These are phyloP conservation scores for Didymodactylos carnosus DNA, from an alignment of 2,888 invertebrate genomes.

Conservation along the genomic window DNA sequence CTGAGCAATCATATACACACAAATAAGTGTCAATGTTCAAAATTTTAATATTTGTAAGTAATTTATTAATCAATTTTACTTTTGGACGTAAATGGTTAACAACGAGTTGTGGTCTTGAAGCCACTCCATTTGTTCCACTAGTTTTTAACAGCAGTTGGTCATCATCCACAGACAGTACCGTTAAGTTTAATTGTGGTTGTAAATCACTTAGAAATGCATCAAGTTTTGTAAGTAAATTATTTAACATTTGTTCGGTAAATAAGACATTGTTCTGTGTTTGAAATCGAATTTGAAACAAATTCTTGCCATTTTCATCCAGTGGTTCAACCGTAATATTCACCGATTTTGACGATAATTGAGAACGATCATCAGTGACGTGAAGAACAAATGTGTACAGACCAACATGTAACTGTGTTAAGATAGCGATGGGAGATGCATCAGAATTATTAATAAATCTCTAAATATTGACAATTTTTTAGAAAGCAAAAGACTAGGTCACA, in stretches of 20 bases:
- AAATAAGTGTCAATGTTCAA: not conserved
- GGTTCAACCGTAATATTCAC: not conserved
- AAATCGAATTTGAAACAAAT: too few species aligned
- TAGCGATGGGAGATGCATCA: not conserved
- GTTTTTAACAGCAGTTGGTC: not conserved
- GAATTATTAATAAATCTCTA: not conserved
- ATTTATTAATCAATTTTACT: too few species aligned
- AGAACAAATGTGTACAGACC: slow-evolving; percentile 9
- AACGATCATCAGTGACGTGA: not conserved
- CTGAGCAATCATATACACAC: slow-evolving; percentile 5
- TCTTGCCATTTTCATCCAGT: not conserved
- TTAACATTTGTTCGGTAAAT: not conserved
- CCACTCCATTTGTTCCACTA: not conserved
- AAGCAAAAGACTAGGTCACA: too few species aligned
- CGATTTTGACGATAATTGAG: slow-evolving; percentile 3
- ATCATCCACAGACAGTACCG: not conserved
- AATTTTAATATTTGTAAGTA: not conserved
- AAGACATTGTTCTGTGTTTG: too few species aligned
- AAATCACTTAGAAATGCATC: not conserved
- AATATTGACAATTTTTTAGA: too few species aligned
- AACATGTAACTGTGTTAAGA: slow-evolving; percentile 3
- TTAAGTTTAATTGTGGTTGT: not conserved
- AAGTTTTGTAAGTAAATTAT: not conserved
- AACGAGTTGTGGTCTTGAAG: not conserved
- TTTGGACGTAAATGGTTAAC: not conserved